Percentiles rank a stretch among this genome's conserved stretches.
phyloP scores from a whole-genome alignment of 2,888 invertebrate species.

The Ectemnius lituratus region DNA sequence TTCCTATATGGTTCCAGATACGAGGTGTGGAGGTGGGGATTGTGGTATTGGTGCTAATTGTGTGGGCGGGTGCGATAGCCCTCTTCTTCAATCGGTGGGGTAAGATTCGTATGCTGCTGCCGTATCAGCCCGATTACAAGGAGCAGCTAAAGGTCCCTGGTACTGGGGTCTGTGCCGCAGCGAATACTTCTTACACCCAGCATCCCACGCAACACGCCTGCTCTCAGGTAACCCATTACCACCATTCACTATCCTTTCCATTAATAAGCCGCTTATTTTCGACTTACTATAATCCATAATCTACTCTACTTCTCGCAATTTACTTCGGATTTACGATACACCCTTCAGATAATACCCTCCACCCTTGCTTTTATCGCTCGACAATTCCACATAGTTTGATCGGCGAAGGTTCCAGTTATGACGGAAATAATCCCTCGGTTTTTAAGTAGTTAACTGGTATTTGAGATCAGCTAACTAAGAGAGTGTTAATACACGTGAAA shows the following conservation, averaged over 20 bases:
- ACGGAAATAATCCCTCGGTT: too few species aligned
- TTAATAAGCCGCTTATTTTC: slow-evolving; percentile 4
- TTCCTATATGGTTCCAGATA: slow-evolving; percentile 80
- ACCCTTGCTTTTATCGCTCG: too few species aligned
- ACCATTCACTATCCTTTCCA: slow-evolving; percentile 16
- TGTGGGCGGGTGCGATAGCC: slow-evolving; percentile 94
- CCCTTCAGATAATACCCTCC: too few species aligned
- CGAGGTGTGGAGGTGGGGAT: slow-evolving; percentile 95
- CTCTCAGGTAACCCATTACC: slow-evolving; percentile 80
- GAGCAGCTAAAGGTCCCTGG: slow-evolving; percentile 91
- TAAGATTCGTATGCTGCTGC: slow-evolving; percentile 94
- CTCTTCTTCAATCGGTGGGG: slow-evolving; percentile 97
- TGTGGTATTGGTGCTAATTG: slow-evolving; percentile 89
- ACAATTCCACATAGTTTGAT: too few species aligned
- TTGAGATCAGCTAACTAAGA: too few species aligned
- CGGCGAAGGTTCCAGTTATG: too few species aligned
- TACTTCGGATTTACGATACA: too few species aligned
- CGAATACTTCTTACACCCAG: slow-evolving; percentile 81
- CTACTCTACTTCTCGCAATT: too few species aligned
- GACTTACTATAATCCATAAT: slow-evolving; percentile 7
- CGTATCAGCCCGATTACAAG: slow-evolving; percentile 95
- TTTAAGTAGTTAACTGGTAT: too few species aligned
- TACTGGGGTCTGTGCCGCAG: slow-evolving; percentile 84
- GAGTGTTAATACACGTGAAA: too few species aligned
- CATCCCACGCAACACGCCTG: slow-evolving; percentile 81